phyloP scores from a whole-genome alignment of 2,888 invertebrate species.

The Romanomermis culicivorax region DNA sequence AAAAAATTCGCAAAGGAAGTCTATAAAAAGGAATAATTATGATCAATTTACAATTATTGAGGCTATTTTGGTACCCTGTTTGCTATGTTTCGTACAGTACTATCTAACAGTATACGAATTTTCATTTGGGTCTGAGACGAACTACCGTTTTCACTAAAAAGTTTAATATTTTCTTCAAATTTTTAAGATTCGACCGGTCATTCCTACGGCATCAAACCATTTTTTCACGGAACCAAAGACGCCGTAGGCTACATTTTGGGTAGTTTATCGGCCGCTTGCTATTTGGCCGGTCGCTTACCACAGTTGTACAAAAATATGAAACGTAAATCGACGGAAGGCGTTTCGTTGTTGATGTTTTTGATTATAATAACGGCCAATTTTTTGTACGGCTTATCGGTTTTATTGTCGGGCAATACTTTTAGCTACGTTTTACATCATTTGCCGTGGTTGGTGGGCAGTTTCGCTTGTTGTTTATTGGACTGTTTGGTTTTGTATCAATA shows the following conservation, averaged over 20 bases:
- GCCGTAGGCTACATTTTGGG: constrained; percentile 26
- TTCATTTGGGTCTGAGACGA: too few species aligned
- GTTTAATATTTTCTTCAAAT: too few species aligned
- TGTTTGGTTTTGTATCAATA: constrained; percentile 27
- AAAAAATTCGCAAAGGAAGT: too few species aligned
- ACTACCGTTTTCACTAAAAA: too few species aligned
- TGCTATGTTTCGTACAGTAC: too few species aligned
- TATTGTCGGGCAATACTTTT: constrained; percentile 16
- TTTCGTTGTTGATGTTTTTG: constrained; percentile 24
- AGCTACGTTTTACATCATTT: constrained; percentile 26
- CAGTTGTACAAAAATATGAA: constrained; percentile 22
- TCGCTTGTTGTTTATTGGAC: constrained; percentile 32
- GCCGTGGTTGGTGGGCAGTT: constrained; percentile 32
- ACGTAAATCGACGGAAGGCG: constrained; percentile 27
- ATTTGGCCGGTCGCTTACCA: constrained; percentile 26
- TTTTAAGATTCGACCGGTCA: too few species aligned
- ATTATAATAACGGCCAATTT: constrained; percentile 26
- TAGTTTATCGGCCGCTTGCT: constrained; percentile 25
- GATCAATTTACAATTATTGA: too few species aligned
- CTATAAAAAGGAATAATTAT: too few species aligned
- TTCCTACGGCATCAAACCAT: neutral
- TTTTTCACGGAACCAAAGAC: constrained; percentile 8
- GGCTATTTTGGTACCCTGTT: too few species aligned
- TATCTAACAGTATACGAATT: too few species aligned
- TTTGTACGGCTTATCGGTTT: constrained; percentile 30